Conservation (phyloP, 2,113 vertebrate species). For the Kobus ellipsiprymnus region DNA sequence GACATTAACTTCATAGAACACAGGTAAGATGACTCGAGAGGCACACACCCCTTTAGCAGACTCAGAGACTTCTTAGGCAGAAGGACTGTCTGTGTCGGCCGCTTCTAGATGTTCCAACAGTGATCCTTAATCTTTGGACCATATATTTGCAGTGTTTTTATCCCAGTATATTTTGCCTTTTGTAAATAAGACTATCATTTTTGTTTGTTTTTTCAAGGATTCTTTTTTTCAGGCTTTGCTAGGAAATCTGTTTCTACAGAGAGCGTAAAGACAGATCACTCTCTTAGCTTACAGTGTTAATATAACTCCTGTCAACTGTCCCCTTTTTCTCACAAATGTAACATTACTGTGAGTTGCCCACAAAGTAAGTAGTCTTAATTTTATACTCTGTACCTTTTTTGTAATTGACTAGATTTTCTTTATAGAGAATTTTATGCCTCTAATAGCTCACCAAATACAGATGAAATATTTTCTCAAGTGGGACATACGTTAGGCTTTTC, state of each 20-base stretch:
- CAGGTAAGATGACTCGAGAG: neutral
- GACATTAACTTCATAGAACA: neutral
- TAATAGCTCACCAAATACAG: neutral
- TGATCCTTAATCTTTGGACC: neutral
- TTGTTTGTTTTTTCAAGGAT: neutral
- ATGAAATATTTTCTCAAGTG: slow-evolving; percentile 13
- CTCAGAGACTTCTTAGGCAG: neutral
- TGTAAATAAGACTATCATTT: neutral
- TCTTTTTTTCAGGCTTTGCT: slow-evolving; percentile 1
- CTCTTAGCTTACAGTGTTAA: neutral
- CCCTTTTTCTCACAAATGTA: neutral
- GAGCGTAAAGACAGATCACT: neutral
- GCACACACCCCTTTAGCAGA: neutral
- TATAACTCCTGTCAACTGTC: neutral
- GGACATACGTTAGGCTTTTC: neutral
- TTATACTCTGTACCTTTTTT: neutral
- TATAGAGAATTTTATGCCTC: neutral
- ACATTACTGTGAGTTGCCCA: neutral
- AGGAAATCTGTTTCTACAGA: slow-evolving; percentile 34
- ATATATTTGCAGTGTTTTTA: neutral
- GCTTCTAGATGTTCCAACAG: neutral
- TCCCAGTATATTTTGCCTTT: neutral
- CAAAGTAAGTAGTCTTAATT: slow-evolving; percentile 17
- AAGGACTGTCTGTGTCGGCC: neutral
- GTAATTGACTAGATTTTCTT: neutral